phyloP scores from a whole-genome alignment of 2,113 vertebrate genomes.

The Notarius quadriscutis region DNA sequence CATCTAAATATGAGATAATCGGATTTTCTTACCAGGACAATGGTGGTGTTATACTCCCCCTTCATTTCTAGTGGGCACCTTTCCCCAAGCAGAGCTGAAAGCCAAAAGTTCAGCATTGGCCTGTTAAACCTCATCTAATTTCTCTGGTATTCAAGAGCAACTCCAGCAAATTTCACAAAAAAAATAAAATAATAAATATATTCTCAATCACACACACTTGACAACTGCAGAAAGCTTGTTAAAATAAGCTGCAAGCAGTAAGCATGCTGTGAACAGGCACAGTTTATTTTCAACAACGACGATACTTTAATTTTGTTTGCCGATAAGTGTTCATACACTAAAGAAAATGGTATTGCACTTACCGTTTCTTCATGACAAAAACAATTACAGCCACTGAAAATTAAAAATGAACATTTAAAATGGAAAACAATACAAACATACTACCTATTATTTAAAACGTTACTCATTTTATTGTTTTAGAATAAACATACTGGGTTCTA shows the following conservation, averaged over 20 bases:
- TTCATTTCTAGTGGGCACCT: slow-evolving; percentile 25
- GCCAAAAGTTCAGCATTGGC: slow-evolving; percentile 51
- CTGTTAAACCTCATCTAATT: slow-evolving; percentile 12
- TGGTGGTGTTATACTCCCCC: slow-evolving; percentile 38
- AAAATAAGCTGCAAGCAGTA: not conserved
- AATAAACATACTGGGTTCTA: not conserved
- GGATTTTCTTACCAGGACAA: slow-evolving; percentile 58
- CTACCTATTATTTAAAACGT: not conserved
- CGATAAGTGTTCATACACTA: not conserved
- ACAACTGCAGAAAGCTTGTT: not conserved
- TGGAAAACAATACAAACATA: not conserved
- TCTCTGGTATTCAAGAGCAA: not conserved
- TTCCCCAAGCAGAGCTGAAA: slow-evolving; percentile 60
- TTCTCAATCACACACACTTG: not conserved
- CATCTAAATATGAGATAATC: not conserved
- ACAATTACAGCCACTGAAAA: not conserved
- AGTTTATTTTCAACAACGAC: not conserved
- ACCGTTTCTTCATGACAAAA: not conserved
- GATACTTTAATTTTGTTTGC: not conserved
- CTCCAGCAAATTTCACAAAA: not conserved
- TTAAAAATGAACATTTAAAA: not conserved
- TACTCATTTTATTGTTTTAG: not conserved
- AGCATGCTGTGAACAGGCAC: not conserved
- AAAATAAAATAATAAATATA: not conserved
- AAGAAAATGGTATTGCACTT: slow-evolving; percentile 16